Percentiles rank a stretch among this genome's conserved stretches.
These are phyloP conservation scores for Drosophila seclusa DNA, from an alignment of 2,888 invertebrate genomes.

Conservation along the genomic window DNA sequence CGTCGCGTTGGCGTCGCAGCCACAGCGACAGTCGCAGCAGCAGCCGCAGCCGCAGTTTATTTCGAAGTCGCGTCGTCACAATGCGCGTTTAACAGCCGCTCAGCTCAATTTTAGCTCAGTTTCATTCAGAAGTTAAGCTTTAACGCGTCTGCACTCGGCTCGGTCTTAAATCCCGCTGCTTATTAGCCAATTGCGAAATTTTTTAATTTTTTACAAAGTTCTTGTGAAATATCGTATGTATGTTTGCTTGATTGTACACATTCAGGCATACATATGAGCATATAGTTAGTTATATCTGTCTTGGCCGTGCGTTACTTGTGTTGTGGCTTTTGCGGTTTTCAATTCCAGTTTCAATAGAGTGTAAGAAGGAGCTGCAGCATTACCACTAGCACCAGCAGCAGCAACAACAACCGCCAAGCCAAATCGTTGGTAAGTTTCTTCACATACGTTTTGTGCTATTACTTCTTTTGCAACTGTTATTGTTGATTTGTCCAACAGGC, in stretches of 20 bases:
- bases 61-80: slow-evolving; percentile 56
- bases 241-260: slow-evolving; percentile 28
- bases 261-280: slow-evolving; percentile 22
- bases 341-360: slow-evolving; percentile 73
- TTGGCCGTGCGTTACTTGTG: slow-evolving; percentile 70
- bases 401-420: slow-evolving; percentile 15
- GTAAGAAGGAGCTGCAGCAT: slow-evolving; percentile 46
- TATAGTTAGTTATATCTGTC: slow-evolving; percentile 34
- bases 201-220: slow-evolving; percentile 72
- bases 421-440: slow-evolving; percentile 67
- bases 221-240: slow-evolving; percentile 66
- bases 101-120: slow-evolving; percentile 66
- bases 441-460: slow-evolving; percentile 70
- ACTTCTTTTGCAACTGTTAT: slow-evolving; percentile 71
- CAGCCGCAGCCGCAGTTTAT: slow-evolving; percentile 5
- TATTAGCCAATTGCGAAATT: slow-evolving; percentile 68
- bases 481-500: slow-evolving; percentile 51
- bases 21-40: not conserved
- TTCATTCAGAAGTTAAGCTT: slow-evolving; percentile 78
- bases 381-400: slow-evolving; percentile 5
- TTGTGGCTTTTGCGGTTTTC: slow-evolving; percentile 77
- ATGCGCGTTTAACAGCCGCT: slow-evolving; percentile 70
- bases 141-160: slow-evolving; percentile 47
- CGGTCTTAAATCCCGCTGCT: slow-evolving; percentile 34
- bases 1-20: slow-evolving; percentile 19